Base-by-base conservation (phyloP, 2,113 vertebrate genomes). In the Cinclus cinclus region DNA sequence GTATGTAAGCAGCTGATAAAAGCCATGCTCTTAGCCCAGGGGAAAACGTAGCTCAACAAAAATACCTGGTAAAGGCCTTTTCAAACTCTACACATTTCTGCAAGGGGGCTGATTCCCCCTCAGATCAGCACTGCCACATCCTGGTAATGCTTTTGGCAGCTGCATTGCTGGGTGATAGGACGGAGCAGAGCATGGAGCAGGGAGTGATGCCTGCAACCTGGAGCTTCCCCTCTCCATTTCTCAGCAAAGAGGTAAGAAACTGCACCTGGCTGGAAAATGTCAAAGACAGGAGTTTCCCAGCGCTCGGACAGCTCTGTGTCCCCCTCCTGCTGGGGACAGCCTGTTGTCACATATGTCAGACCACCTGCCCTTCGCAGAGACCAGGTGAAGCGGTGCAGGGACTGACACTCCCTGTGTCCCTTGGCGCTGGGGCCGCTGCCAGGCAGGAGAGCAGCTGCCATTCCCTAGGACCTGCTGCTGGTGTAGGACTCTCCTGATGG, bases 331-430 rank as follows among this genome's bases (percentile, higher is more conserved):
- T 5, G 75, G 44, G 90, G 85, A 60, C 85, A 88, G 74, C 84
- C 65, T 88, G 94, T 58, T 83, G 93, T 80, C 95, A 90, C 94
- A 95, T 93, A 91, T 93, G 92, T 53, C 1, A 0, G 73, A 63
- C 59, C 93, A 95, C 85, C 93, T 94, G 94, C 95, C 93, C 84
- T 76, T 47, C 0, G 0, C 68, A 71, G 73, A 25, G 83, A 52
- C 33, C 1, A 0, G 17, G 13, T 3, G 11, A 87, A 64, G 63
- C 1, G 1, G 35, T 18, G 41, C 0, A 2, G 75, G 53, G 41
- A 56, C 58, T 3, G 0, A 15, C 5, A 16, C 5, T 64, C 35
- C 70, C 31, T 6, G 6, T 58, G 33, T 24, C 30, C 56, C 62
- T 39, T 2, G 6, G 37, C 35, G 31, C 27, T 1, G 12, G 50